Evolutionary conservation across 1,140 invertebrate species (phyloP).

Genomic region (Campoletis sonorensis): DNA sequence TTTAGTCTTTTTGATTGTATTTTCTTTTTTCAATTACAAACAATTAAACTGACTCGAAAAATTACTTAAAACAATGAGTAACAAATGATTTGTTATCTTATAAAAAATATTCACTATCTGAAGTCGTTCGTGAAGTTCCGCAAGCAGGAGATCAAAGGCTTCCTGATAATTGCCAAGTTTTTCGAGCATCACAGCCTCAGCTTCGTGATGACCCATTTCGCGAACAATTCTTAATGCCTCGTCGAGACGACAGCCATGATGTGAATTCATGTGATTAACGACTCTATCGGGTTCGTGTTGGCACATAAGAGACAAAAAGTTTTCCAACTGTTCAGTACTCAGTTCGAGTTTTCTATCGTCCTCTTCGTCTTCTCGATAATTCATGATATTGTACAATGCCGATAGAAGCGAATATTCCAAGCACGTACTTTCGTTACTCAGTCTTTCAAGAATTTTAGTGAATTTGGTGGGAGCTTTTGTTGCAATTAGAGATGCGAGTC

Average conservation of each 20-base stretch:
- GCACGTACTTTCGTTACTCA: constrained; percentile 69
- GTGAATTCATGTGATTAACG: constrained; percentile 66
- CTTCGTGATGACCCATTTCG: constrained; percentile 67
- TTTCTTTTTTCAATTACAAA: too few relatives aligned
- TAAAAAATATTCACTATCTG: constrained; percentile 37
- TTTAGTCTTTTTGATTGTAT: too few relatives aligned
- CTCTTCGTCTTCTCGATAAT: constrained; percentile 72
- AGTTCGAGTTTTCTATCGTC: constrained; percentile 74
- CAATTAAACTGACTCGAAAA: too few relatives aligned
- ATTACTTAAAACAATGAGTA: neutral
- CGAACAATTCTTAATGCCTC: constrained; percentile 70
- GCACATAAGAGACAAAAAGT: constrained; percentile 84
- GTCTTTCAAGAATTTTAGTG: constrained; percentile 67
- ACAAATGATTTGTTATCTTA: neutral
- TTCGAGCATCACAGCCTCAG: constrained; percentile 72
- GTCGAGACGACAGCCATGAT: constrained; percentile 70
- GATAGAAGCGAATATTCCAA: constrained; percentile 80
- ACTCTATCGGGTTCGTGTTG: constrained; percentile 77
- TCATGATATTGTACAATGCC: constrained; percentile 78
- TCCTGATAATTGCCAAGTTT: constrained; percentile 73
- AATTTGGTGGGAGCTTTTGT: constrained; percentile 61
- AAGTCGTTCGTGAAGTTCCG: constrained; percentile 63
- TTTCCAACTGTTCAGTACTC: constrained; percentile 78
- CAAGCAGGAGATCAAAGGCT: constrained; percentile 70
- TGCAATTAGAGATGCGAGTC: constrained; percentile 64